A percentile compares a stretch with the other conserved stretches of the same genome.
These are phyloP conservation scores for Lypha dubia DNA, from an alignment of 2,888 invertebrate species.

Conservation along the genomic window DNA sequence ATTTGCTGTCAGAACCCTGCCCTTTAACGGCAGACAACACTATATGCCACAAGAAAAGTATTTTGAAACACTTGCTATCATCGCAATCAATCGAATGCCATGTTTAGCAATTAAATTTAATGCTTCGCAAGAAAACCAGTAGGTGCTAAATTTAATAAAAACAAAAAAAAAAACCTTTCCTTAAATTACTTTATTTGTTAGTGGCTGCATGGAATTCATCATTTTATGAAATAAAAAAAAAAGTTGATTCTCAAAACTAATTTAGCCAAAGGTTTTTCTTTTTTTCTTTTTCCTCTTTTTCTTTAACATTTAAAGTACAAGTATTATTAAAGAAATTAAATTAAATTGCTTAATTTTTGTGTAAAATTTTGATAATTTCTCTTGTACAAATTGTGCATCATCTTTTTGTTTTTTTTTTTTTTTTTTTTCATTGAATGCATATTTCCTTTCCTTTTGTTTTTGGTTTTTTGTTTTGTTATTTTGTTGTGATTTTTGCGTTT, in stretches of 20 bases:
- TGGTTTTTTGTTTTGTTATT: too few species aligned
- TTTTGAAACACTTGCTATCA: constrained; percentile 1
- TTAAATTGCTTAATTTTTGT: constrained; percentile 47
- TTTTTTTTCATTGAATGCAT: too few species aligned
- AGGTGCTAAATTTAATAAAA: constrained; percentile 50
- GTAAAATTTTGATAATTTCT: neutral
- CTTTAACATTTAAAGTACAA: neutral
- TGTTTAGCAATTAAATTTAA: neutral
- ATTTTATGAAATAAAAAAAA: neutral
- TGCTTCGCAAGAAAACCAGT: neutral
- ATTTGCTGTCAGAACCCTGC: neutral
- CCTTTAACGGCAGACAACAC: neutral
- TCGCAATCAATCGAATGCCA: constrained; percentile 14
- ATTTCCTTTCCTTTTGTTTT: neutral
- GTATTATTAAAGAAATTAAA: constrained; percentile 25
- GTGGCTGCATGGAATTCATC: neutral
- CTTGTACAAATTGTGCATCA: neutral
- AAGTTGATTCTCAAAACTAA: neutral
- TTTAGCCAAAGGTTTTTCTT: constrained; percentile 7
- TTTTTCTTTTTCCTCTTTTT: too few species aligned
- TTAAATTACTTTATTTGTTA: constrained; percentile 50
- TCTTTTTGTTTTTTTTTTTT: neutral
- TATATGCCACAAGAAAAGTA: neutral
- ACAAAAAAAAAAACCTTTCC: neutral
- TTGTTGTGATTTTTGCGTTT: constrained; percentile 34